Percentiles rank a stretch among this genome's conserved stretches.
Evolutionary conservation across 2,797 vertebrate genomes (phyloP).

Genomic region (Microhierax caerulescens): DNA sequence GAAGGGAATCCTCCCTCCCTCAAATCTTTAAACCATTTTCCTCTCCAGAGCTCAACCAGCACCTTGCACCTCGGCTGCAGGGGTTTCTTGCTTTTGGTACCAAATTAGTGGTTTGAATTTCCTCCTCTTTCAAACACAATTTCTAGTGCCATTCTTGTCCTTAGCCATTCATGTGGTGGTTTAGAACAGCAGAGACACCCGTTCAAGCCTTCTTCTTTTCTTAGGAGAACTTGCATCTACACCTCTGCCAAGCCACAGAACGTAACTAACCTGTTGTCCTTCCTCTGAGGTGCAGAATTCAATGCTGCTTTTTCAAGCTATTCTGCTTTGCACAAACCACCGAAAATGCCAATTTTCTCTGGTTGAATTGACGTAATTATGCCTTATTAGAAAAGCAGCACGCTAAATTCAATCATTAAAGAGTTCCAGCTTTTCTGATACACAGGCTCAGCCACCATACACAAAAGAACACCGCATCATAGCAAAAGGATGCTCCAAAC

Average conservation of each 20-base stretch:
- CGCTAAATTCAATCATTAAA: background rate
- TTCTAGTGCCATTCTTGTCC: background rate
- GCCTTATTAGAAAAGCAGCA: background rate
- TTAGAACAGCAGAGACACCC: background rate
- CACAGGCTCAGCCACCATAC: accelerated
- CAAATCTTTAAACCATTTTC: background rate
- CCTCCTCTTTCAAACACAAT: background rate
- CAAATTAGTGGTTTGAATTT: background rate
- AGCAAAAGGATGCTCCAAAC: background rate
- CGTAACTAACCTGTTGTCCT: background rate
- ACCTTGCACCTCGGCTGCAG: background rate
- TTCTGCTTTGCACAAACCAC: background rate
- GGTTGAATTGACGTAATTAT: background rate
- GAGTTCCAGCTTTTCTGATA: background rate
- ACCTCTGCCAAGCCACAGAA: background rate
- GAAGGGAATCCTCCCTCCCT: background rate
- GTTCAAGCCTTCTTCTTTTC: background rate
- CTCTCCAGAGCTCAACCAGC: background rate
- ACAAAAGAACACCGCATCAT: background rate
- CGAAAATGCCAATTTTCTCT: background rate
- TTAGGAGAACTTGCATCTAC: background rate
- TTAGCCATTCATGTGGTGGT: background rate
- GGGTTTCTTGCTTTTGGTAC: background rate
- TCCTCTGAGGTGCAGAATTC: background rate
- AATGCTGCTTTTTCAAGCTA: background rate